Conservation (phyloP, 1,140 invertebrate species). For the Monomorium pharaonis region DNA sequence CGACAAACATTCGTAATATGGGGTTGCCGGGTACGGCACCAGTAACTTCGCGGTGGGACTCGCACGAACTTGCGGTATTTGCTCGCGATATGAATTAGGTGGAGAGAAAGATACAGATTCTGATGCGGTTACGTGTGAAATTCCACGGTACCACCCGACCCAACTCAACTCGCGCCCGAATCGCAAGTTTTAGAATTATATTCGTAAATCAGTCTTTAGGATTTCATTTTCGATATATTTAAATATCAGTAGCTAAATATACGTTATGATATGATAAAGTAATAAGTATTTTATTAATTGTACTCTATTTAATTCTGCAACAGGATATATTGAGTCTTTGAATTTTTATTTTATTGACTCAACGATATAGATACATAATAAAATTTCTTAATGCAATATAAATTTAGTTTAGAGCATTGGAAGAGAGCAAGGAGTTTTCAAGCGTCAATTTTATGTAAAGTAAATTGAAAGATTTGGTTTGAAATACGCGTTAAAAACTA, state of each 20-base stretch:
- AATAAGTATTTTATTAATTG: background rate
- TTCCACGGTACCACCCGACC: background rate
- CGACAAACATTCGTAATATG: slow-evolving; percentile 73
- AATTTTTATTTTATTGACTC: background rate
- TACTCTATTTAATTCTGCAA: background rate
- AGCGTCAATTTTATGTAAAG: background rate
- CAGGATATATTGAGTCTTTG: background rate
- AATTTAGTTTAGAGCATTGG: background rate
- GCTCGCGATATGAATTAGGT: background rate
- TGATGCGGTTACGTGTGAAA: slow-evolving; percentile 46
- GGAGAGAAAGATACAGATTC: background rate
- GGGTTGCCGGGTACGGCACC: slow-evolving; percentile 50
- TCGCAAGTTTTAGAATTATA: background rate
- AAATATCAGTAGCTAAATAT: background rate
- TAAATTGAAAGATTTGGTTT: background rate
- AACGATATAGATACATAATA: background rate
- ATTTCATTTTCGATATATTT: background rate
- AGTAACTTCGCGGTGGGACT: slow-evolving; percentile 56
- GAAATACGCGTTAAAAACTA: background rate
- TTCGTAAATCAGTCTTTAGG: background rate
- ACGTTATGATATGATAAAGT: background rate
- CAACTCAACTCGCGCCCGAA: background rate
- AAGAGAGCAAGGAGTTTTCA: background rate
- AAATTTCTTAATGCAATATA: background rate
- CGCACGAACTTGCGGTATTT: slow-evolving; percentile 58